Percentiles rank a stretch among this genome's conserved stretches.
phyloP scores from a whole-genome alignment of 2,888 invertebrate species.

The Calliphora vomitoria region DNA sequence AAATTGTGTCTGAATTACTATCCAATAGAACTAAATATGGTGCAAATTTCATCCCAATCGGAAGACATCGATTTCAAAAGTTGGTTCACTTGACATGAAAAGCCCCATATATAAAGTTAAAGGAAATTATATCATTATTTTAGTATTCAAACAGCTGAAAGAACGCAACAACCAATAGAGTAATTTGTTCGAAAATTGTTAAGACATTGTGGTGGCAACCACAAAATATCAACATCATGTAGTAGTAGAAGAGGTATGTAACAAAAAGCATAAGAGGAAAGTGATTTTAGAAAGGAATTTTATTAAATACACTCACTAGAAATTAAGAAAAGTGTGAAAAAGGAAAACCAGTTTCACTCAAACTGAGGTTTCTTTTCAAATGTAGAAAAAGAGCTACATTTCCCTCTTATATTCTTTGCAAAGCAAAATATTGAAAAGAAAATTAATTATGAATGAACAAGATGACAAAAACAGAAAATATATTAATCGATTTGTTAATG shows the following conservation, averaged over 20 bases:
- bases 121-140: background rate
- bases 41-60: too few species aligned
- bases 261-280: background rate
- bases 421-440: background rate
- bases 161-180: conserved; percentile 2
- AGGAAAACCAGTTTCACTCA: conserved; percentile 4
- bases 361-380: background rate
- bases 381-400: background rate
- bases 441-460: background rate
- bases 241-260: background rate
- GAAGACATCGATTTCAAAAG: too few species aligned
- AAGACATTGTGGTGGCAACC: conserved; percentile 6
- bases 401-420: background rate
- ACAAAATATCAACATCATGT: conserved; percentile 11
- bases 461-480: background rate
- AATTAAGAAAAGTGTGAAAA: conserved; percentile 6
- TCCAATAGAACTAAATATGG: too few species aligned
- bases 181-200: conserved; percentile 9
- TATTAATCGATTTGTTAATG: background rate
- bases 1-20: too few species aligned
- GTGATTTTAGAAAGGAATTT: background rate
- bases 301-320: background rate
- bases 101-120: too few species aligned
- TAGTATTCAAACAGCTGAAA: background rate
- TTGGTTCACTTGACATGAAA: too few species aligned